phyloP scores from a whole-genome alignment of 2,113 vertebrate genomes.

The Ramphastos sulfuratus region DNA sequence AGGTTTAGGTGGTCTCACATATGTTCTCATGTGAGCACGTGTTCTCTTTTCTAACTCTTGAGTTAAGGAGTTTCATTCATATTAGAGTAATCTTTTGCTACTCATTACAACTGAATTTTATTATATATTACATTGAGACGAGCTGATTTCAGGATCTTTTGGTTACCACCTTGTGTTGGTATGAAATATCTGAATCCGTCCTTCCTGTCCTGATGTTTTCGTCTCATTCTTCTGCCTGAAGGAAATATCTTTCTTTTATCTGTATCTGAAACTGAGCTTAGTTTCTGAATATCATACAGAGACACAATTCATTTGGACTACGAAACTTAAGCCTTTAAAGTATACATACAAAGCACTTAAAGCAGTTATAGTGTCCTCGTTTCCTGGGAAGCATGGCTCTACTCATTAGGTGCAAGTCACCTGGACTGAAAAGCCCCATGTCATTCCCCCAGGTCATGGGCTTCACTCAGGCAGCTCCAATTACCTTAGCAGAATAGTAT shows the following conservation, averaged over 20 bases:
- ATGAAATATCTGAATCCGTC: not conserved
- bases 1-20: not conserved
- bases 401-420: slow-evolving; percentile 54
- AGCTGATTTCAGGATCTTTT: not conserved
- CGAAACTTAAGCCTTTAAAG: slow-evolving; percentile 4
- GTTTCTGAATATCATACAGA: not conserved
- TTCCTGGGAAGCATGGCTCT: not conserved
- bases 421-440: slow-evolving; percentile 18
- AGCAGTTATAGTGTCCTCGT: not conserved
- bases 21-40: not conserved
- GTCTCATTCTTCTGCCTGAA: not conserved
- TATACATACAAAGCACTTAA: not conserved
- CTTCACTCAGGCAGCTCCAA: slow-evolving; percentile 45
- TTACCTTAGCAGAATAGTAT: slow-evolving; percentile 55
- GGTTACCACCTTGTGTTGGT: not conserved
- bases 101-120: not conserved
- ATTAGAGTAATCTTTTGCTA: not conserved
- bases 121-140: not conserved
- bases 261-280: not conserved
- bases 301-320: not conserved
- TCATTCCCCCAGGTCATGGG: slow-evolving; percentile 55
- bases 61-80: not conserved
- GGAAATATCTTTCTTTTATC: not conserved
- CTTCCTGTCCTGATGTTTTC: not conserved
- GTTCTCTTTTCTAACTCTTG: not conserved